Evolutionary conservation across 2,113 vertebrate species (phyloP).

Genomic region (Conger conger): DNA sequence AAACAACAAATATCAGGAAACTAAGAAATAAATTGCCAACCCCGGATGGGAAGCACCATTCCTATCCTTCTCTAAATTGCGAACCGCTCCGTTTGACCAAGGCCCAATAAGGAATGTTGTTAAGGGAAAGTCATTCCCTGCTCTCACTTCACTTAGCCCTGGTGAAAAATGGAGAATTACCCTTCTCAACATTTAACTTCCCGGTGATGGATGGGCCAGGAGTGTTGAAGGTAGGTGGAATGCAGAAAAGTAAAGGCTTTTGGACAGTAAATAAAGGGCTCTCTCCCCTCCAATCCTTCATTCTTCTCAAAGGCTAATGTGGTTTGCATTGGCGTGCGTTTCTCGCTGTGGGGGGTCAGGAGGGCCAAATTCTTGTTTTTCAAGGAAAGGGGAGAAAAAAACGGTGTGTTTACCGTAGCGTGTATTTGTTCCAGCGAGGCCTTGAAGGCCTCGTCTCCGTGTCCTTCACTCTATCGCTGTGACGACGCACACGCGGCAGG

Average conservation of each 20-base stretch:
- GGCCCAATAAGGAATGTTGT: background rate
- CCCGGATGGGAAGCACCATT: background rate
- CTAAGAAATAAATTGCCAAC: background rate
- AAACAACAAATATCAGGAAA: background rate
- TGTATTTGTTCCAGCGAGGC: background rate
- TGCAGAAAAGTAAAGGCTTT: background rate
- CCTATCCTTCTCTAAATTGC: background rate
- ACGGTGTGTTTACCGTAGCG: too few relatives aligned
- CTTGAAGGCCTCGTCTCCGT: background rate
- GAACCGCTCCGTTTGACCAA: background rate
- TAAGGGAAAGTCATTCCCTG: background rate
- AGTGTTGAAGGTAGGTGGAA: background rate
- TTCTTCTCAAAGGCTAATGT: background rate
- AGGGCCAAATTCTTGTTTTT: background rate
- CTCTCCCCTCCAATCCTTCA: background rate
- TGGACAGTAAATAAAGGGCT: conserved; percentile 6
- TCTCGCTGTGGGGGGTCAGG: background rate
- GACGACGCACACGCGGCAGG: background rate
- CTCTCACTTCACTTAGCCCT: background rate
- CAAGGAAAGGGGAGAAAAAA: background rate
- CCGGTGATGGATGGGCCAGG: background rate
- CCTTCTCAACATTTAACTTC: conserved; percentile 4
- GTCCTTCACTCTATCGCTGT: background rate
- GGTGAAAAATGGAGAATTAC: conserved; percentile 18
- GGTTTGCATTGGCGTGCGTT: background rate